These are phyloP conservation scores for Syngnathus typhle DNA, from an alignment of 2,113 vertebrate species.

Conservation along the genomic window DNA sequence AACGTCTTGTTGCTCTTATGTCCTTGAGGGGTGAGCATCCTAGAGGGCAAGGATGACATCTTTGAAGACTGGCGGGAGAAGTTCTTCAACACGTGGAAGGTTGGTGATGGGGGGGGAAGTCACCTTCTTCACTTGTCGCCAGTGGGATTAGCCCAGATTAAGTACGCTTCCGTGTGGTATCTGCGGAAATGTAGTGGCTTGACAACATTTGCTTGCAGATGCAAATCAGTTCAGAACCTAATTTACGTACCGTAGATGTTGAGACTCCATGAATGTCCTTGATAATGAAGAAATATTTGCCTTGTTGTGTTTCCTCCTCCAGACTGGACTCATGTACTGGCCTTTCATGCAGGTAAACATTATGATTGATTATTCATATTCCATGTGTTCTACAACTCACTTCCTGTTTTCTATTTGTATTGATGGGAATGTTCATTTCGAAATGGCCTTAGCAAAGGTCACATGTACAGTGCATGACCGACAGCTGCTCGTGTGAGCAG, in stretches of 20 bases:
- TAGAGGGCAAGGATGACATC: slow-evolving; percentile 85
- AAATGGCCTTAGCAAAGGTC: not conserved
- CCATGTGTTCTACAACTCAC: not conserved
- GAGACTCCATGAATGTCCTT: not conserved
- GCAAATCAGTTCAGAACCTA: not conserved
- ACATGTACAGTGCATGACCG: not conserved
- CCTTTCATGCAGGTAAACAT: slow-evolving; percentile 85
- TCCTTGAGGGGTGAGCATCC: slow-evolving; percentile 78
- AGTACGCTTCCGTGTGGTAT: not conserved
- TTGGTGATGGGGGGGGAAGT: slow-evolving; percentile 48
- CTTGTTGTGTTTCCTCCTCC: slow-evolving; percentile 47
- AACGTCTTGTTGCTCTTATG: not conserved
- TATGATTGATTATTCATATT: not conserved
- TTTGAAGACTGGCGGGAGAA: slow-evolving; percentile 85
- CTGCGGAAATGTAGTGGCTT: not conserved
- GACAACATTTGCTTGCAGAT: too few relatives aligned
- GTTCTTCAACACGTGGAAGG: slow-evolving; percentile 92
- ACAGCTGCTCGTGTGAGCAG: not conserved
- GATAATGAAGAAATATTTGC: not conserved
- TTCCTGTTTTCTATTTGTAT: not conserved
- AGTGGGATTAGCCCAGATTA: slow-evolving; percentile 53
- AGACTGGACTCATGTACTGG: slow-evolving; percentile 91
- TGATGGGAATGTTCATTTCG: not conserved
- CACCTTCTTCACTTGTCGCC: slow-evolving; percentile 26
- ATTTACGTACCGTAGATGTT: not conserved